Base-by-base conservation (phyloP, 1,140 invertebrate genomes). In the Ostrea denselamellosa region DNA sequence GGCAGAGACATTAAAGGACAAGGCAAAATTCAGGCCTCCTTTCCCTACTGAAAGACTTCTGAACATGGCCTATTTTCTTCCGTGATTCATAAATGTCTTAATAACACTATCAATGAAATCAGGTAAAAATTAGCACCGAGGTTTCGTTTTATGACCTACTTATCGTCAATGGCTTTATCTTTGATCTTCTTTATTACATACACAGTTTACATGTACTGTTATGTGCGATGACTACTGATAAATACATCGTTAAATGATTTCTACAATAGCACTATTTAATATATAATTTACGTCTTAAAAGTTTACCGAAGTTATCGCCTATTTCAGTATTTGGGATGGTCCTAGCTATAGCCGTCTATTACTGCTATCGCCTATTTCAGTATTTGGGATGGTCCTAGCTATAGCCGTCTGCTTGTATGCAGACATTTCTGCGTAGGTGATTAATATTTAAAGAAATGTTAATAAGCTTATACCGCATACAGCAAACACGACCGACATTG, bases 131-230 rank as follows among this genome's bases (percentile, higher is more conserved):
- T 22, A 8, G 8, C n/a, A 25, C 22, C 25, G 9, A 28, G 22
- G 14, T 77, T 25, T 77, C 68, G 68, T 77, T 77, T 77, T 77
- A 9, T 77, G 25, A 77, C 68, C 25, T 25, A 77, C 12, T 34
- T 77, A 14, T 34, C 22, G 1, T 77, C 68, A 77, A 77, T 25
- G 25, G 68, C 7, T 34, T 14, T 77, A 14, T 34, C 25, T 25
- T 44, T 77, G 22, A 25, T 77, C 68, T 25, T 25, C 12, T 14
- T 34, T 9, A 12, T 22, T 22, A 77, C 68, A 44, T 14, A 3
- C 9, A 34, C 9, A 34, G 68, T 0, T 17, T 17, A 12, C 2
- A 56, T 56, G 9, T 17, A 9, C 54, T 17, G 54, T 9, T 56
- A 8, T 56, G 2, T 56, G 54, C 34, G 34, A 56, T 9, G 54